phyloP scores from a whole-genome alignment of 2,888 invertebrate species.

The Operophtera brumata region DNA sequence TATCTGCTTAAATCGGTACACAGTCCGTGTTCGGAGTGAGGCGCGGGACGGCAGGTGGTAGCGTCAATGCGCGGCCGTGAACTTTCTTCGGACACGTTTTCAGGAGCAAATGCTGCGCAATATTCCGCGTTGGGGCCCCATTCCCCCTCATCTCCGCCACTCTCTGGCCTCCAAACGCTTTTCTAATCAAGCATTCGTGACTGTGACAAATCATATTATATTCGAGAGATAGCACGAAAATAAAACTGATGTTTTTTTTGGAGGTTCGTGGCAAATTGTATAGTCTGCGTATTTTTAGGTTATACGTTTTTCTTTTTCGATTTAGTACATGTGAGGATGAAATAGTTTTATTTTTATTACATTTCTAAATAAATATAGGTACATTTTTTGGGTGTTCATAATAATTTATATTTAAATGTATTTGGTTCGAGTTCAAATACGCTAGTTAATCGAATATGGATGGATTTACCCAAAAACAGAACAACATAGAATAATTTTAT shows the following conservation, averaged over 20 bases:
- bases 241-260: neutral
- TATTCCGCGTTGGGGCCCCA: slow-evolving; percentile 64
- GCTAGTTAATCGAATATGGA: slow-evolving; percentile 52
- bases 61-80: slow-evolving; percentile 81
- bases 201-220: slow-evolving; percentile 26
- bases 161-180: slow-evolving; percentile 42
- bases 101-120: slow-evolving; percentile 77
- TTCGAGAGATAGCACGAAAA: slow-evolving; percentile 4
- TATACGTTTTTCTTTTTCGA: neutral
- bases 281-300: neutral
- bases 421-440: slow-evolving; percentile 65
- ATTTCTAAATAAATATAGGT: too few relatives aligned
- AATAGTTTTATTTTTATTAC: neutral
- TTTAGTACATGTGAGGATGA: neutral
- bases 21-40: slow-evolving; percentile 26
- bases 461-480: slow-evolving; percentile 44
- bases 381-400: slow-evolving; percentile 1
- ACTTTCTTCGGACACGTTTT: slow-evolving; percentile 81
- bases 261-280: neutral
- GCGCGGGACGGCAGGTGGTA: slow-evolving; percentile 61
- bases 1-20: slow-evolving; percentile 3
- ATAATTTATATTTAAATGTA: slow-evolving; percentile 49
- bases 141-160: slow-evolving; percentile 47
- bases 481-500: slow-evolving; percentile 41
- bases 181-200: slow-evolving; percentile 33